These are phyloP conservation scores for Cryptomyrus ogoouensis DNA, from an alignment of 2,113 vertebrate species.

Conservation along the genomic window DNA sequence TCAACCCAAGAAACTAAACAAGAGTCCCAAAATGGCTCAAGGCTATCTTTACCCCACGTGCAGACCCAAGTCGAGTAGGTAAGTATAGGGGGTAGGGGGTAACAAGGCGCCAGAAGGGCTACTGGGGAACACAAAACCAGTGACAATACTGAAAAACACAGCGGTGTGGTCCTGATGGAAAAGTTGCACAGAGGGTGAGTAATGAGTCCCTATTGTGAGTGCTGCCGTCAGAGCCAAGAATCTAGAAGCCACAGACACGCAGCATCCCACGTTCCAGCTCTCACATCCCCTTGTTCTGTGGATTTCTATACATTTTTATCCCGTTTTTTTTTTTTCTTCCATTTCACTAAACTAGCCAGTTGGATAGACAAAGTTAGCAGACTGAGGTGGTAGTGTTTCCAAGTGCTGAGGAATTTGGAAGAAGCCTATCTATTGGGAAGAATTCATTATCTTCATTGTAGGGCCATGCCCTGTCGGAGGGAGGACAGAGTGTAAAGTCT, in stretches of 20 bases:
- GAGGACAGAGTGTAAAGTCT: not conserved
- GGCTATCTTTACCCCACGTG: not conserved
- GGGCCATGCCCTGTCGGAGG: slow-evolving; percentile 13
- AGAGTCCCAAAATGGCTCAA: not conserved
- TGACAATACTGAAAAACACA: slow-evolving; percentile 5
- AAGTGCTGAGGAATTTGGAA: slow-evolving; percentile 23
- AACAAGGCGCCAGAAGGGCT: not conserved
- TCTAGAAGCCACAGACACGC: slow-evolving; percentile 26
- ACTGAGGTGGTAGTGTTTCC: slow-evolving; percentile 23
- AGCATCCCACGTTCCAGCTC: slow-evolving; percentile 8
- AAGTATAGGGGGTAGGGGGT: not conserved
- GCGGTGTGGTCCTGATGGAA: not conserved
- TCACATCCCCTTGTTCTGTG: slow-evolving; percentile 13
- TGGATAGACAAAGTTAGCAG: slow-evolving; percentile 7
- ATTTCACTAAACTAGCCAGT: slow-evolving; percentile 10
- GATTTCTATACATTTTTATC: slow-evolving; percentile 22
- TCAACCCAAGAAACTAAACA: not conserved
- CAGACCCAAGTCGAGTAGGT: not conserved
- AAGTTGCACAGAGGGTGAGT: slow-evolving; percentile 14
- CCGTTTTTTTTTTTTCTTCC: not conserved
- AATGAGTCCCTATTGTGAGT: slow-evolving; percentile 22
- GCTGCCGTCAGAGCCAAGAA: slow-evolving; percentile 11
- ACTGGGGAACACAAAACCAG: not conserved
- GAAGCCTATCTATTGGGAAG: slow-evolving; percentile 17
- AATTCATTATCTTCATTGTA: slow-evolving; percentile 26